Evolutionary conservation across 2,888 invertebrate genomes (phyloP).

Genomic region (Azorinus chamasolen): DNA sequence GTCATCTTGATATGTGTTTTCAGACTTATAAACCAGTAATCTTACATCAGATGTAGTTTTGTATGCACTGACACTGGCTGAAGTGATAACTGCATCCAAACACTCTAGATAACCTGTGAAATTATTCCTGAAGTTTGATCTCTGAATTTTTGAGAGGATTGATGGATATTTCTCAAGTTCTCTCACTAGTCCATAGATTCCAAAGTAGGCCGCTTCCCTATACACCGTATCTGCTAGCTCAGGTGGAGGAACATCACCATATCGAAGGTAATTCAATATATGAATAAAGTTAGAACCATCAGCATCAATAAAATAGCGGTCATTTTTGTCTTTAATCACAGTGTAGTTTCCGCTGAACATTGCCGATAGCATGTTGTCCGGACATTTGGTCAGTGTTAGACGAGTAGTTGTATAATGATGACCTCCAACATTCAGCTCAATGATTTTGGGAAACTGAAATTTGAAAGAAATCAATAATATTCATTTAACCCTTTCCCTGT

Average conservation of each 20-base stretch:
- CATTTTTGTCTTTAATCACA: constrained; percentile 76
- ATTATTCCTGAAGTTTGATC: constrained; percentile 67
- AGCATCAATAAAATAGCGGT: constrained; percentile 83
- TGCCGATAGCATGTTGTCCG: constrained; percentile 81
- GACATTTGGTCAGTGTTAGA: constrained; percentile 77
- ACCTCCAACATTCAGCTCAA: constrained; percentile 84
- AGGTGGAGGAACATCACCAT: constrained; percentile 78
- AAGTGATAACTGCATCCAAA: constrained; percentile 62
- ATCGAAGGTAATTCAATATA: constrained; percentile 80
- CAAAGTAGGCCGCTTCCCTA: constrained; percentile 82
- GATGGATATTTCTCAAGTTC: constrained; percentile 75
- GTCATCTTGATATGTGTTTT: constrained; percentile 45
- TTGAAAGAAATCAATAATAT: too few relatives aligned
- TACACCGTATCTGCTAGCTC: constrained; percentile 73
- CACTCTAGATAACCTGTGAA: constrained; percentile 72
- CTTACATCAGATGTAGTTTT: constrained; percentile 56
- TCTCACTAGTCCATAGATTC: constrained; percentile 74
- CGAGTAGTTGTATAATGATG: constrained; percentile 78
- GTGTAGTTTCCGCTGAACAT: constrained; percentile 84
- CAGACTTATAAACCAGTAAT: constrained; percentile 55
- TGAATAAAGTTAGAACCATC: constrained; percentile 80
- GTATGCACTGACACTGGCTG: constrained; percentile 43
- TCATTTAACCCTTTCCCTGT: too few relatives aligned
- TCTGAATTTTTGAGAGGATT: constrained; percentile 71
- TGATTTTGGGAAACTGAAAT: constrained; percentile 77